phyloP scores from a whole-genome alignment of 2,888 invertebrate genomes.

The Plagiodera versicolora region DNA sequence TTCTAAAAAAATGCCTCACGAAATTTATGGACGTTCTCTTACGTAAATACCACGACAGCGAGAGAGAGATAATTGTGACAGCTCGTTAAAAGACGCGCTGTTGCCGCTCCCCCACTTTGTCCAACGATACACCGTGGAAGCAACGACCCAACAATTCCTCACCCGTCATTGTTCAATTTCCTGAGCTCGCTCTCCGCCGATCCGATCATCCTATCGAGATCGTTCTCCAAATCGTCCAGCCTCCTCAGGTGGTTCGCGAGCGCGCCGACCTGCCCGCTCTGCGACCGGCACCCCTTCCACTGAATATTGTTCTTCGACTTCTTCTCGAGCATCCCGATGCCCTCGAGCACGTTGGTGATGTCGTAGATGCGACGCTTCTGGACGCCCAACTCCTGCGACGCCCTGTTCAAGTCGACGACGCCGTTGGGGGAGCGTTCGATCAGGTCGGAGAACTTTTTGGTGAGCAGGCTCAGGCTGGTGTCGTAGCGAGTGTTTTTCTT shows the following conservation, averaged over 20 bases:
- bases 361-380: constrained; percentile 96
- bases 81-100: too few species aligned
- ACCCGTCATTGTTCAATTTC: constrained; percentile 72
- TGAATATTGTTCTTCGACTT: constrained; percentile 98
- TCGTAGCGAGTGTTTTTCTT: constrained; percentile 71
- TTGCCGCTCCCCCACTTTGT: too few species aligned
- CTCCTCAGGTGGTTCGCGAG: constrained; percentile 66
- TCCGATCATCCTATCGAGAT: constrained; percentile 70
- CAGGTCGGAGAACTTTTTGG: constrained; percentile 91
- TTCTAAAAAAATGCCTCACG: too few species aligned
- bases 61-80: too few species aligned
- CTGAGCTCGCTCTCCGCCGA: constrained; percentile 70
- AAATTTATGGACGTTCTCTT: too few species aligned
- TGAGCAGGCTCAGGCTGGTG: constrained; percentile 92
- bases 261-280: constrained; percentile 43
- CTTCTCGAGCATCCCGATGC: constrained; percentile 93
- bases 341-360: constrained; percentile 95
- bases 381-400: constrained; percentile 85
- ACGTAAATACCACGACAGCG: too few species aligned
- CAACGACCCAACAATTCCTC: too few species aligned
- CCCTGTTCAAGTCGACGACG: constrained; percentile 86
- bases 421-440: constrained; percentile 88
- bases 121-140: too few species aligned
- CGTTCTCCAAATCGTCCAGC: constrained; percentile 74
- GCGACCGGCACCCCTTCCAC: constrained; percentile 77